phyloP scores from a whole-genome alignment of 1,140 invertebrate species.

The Fopius arisanus region DNA sequence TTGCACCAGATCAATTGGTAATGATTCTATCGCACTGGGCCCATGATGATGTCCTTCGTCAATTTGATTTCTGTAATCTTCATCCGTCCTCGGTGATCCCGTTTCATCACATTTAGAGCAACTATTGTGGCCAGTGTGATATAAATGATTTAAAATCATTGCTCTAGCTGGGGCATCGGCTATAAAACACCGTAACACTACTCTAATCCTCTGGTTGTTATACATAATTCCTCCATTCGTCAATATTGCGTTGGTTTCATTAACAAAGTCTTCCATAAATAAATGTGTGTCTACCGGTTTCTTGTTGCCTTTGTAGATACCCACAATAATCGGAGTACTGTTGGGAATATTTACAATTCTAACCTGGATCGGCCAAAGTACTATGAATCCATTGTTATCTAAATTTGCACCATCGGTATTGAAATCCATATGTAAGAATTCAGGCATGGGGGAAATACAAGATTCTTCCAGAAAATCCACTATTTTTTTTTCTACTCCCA shows the following conservation, averaged over 20 bases:
- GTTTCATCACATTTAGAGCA: slow-evolving; percentile 24
- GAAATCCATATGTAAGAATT: slow-evolving; percentile 27
- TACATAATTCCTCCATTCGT: not conserved
- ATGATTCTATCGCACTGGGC: slow-evolving; percentile 22
- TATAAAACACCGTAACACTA: slow-evolving; percentile 24
- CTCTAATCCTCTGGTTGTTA: not conserved
- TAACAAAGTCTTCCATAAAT: slow-evolving; percentile 23
- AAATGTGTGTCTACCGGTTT: slow-evolving; percentile 24
- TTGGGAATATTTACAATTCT: slow-evolving; percentile 30
- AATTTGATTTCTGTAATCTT: slow-evolving; percentile 24
- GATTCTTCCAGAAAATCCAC: not conserved
- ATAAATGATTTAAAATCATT: slow-evolving; percentile 19
- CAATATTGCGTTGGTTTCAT: slow-evolving; percentile 17
- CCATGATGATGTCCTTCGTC: slow-evolving; percentile 36
- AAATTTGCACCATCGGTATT: slow-evolving; percentile 32
- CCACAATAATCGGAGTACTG: slow-evolving; percentile 34
- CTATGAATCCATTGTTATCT: slow-evolving; percentile 9
- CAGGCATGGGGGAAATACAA: not conserved
- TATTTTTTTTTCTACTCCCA: not conserved
- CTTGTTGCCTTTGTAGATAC: slow-evolving; percentile 33
- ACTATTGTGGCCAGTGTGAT: slow-evolving; percentile 3
- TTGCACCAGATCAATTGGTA: slow-evolving; percentile 35
- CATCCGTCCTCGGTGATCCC: slow-evolving; percentile 28
- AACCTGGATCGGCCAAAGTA: slow-evolving; percentile 40
- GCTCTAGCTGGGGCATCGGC: slow-evolving; percentile 30